Evolutionary conservation across 2,888 invertebrate species (phyloP), one percentile per base, ranked within the genome.

Genomic region (Euzophera pinguis): DNA sequence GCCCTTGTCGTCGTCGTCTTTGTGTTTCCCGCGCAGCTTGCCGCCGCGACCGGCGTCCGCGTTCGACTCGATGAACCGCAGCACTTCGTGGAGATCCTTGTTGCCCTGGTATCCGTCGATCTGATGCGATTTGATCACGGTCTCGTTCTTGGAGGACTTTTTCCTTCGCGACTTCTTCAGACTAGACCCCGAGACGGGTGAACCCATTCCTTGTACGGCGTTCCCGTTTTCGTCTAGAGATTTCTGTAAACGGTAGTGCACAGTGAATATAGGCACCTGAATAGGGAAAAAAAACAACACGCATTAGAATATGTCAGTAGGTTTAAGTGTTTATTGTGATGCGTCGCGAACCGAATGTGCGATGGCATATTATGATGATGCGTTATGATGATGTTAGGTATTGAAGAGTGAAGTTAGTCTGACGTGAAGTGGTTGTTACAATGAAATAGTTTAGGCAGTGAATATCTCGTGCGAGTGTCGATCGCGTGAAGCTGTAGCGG

Each of bases 161-260:
- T 92, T 92, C 78, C 92, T 91, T 59, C 89, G 71, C 55, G 84
- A 85, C 77, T 93, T 90, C 82, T 92, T 91, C 67, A 89, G 90
- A 75, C 86, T 86, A 71, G 84, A 82, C 58, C 85, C 87, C 63
- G 85, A 81, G 61, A 82, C 76, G 51, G 86, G 82, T 52, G 90
- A 86, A 72, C 78, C 90, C 84, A 78, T 89, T 68, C 78, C 91
- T 71, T 92, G 92, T 52, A 95, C 86, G 35, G 95, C 92, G 78
- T 96, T 96, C 57, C 95, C 95, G 75, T 96, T 96, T 84, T 96
- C 96, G 84, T 96, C 96, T 57, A 94, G 87, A 58, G 93, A 91
- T 81, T 94, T 94, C 91, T 93, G 84, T 52, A 91, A 91, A 60
- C 63, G 59, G 64, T 63, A 65, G 63, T 60, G 62, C 63, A 62